Evolutionary conservation across 1,140 invertebrate species (phyloP).

Genomic region (Popillia japonica): DNA sequence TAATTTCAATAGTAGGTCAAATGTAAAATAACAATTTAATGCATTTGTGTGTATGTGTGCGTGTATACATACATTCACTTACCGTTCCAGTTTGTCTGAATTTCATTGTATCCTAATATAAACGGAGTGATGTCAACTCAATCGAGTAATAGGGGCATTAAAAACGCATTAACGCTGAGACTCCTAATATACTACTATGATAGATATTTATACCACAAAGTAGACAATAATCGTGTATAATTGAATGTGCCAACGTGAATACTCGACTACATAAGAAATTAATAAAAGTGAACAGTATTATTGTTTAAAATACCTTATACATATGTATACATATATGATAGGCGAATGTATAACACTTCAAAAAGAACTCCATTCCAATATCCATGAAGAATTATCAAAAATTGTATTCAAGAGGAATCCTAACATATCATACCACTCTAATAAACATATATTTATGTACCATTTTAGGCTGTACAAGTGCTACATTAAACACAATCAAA

Average conservation of each 20-base stretch:
- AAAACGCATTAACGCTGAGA: conserved; percentile 2
- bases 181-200: background rate
- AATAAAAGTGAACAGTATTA: background rate
- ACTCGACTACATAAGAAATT: background rate
- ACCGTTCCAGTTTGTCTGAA: background rate
- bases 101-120: conserved; percentile 24
- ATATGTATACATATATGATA: too few species aligned
- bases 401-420: too few species aligned
- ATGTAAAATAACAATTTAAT: background rate
- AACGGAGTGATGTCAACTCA: background rate
- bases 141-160: conserved; percentile 20
- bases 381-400: too few species aligned
- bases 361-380: too few species aligned
- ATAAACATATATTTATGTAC: too few species aligned
- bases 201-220: too few species aligned
- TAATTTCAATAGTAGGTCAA: conserved; percentile 19
- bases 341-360: too few species aligned
- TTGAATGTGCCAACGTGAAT: background rate
- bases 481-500: too few species aligned
- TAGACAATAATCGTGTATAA: background rate
- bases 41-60: background rate
- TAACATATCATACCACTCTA: too few species aligned
- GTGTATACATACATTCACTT: background rate
- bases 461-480: too few species aligned
- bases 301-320: too few species aligned